Evolutionary conservation across 2,797 vertebrate species (phyloP), one percentile per base, ranked within the genome.

Genomic region (Sebastes dallii): DNA sequence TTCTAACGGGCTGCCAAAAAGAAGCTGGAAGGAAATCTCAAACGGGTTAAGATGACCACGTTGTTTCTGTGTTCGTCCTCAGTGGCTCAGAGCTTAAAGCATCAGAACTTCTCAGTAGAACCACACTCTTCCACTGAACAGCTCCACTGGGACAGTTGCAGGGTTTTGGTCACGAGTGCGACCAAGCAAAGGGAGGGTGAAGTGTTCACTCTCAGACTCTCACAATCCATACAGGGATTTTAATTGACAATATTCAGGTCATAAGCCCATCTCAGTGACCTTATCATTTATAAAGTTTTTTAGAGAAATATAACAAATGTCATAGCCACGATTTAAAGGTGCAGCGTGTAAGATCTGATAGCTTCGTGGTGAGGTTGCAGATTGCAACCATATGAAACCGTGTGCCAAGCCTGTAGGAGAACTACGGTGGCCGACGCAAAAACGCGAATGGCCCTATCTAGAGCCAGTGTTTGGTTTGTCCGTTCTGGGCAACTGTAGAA

Each of bases 41-140:
- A 66, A 85, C 34, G 39, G 39, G 36, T 71, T 64, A 14, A 66
- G 77, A 60, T 80, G 56, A 88, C 76, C 66, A 59, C 66, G 29
- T 72, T 76, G 66, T 75, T 70, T 68, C 67, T 78, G 67, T 66
- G 42, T 72, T 64, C 68, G 77, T 82, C 61, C 25, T 62, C 10
- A 30, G 64, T 60, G 67, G 55, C 62, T 72, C 8, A 34, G 1
- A 50, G 16, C 16, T 50, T 50, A 12, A 25, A 66, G 66, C n/a
- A 27, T 2, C 30, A 24, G 66, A 67, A 25, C 59, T 29, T 18
- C 66, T 56, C 68, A 42, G 67, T 81, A 42, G 79, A 89, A 88
- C 77, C 76, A 55, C 66, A 55, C 30, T 78, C 32, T 13, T 58
- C 52, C n/a, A 18, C 66, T n/a, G 2, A 60, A 76, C 46, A 34